A percentile compares a stretch with the other conserved stretches of the same genome.
Conservation (phyloP, 2,113 vertebrate species). For the Hypomesus transpacificus region DNA sequence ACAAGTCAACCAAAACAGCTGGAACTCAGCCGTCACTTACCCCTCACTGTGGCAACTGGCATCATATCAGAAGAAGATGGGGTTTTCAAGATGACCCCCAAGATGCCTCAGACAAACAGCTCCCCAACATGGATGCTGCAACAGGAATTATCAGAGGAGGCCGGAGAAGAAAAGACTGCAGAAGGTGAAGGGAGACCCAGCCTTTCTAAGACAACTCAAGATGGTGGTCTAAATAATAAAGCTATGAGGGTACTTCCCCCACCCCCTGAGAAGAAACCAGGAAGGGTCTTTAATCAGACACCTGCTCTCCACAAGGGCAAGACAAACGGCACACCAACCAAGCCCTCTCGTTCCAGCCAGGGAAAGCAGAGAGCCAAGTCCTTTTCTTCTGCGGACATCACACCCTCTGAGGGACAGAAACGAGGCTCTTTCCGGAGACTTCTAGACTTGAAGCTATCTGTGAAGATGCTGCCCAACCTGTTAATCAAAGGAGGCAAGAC, state of each 20-base stretch:
- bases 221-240: slow-evolving; percentile 10
- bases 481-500: slow-evolving; percentile 67
- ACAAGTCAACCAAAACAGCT: slow-evolving; percentile 71
- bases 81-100: slow-evolving; percentile 70
- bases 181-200: neutral
- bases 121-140: slow-evolving; percentile 51
- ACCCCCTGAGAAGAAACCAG: slow-evolving; percentile 62
- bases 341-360: slow-evolving; percentile 47
- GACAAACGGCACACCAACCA: slow-evolving; percentile 8
- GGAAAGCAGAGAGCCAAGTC: slow-evolving; percentile 84
- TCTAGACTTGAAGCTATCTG: slow-evolving; percentile 79
- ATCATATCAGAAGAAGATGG: slow-evolving; percentile 44
- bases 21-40: slow-evolving; percentile 58
- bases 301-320: slow-evolving; percentile 33
- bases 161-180: slow-evolving; percentile 2
- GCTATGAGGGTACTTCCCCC: slow-evolving; percentile 34
- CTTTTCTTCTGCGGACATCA: slow-evolving; percentile 79
- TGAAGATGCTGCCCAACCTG: slow-evolving; percentile 79
- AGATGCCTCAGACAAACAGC: slow-evolving; percentile 81
- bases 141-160: slow-evolving; percentile 17
- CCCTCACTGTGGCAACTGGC: slow-evolving; percentile 36
- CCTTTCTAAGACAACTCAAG: neutral
- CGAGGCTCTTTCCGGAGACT: slow-evolving; percentile 79
- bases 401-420: slow-evolving; percentile 74
- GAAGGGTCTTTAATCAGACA: slow-evolving; percentile 72